phyloP scores from a whole-genome alignment of 2,113 vertebrate species.

The Gymnarchus niloticus region DNA sequence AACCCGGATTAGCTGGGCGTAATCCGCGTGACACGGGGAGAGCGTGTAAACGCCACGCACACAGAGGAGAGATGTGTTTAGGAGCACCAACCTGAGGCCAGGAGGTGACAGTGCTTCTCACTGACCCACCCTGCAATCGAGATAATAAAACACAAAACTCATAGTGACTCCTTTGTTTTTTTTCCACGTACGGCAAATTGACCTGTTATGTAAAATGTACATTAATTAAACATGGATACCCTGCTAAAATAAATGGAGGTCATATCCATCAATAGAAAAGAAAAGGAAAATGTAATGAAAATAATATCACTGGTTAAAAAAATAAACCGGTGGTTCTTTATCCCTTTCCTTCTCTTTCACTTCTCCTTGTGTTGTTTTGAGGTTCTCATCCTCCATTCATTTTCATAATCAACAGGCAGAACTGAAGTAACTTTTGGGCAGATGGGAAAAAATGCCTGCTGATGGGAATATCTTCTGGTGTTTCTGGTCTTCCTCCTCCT shows the following conservation, averaged over 20 bases:
- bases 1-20: no score
- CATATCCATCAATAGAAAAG: neutral
- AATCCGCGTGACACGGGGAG: no score
- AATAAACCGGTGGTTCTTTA: neutral
- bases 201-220: neutral
- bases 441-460: conserved; percentile 33
- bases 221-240: neutral
- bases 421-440: conserved; percentile 58
- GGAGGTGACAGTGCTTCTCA: no score
- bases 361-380: conserved; percentile 74
- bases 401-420: conserved; percentile 74
- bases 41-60: no score
- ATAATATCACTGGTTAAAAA: neutral
- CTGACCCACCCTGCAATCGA: no score
- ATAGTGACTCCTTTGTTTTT: neutral
- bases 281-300: neutral
- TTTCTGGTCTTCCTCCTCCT: conserved; percentile 54
- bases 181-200: neutral
- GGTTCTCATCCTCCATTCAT: conserved; percentile 78
- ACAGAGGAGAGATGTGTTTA: no score
- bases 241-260: neutral
- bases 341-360: conserved; percentile 52
- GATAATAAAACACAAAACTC: neutral
- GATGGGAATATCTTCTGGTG: conserved; percentile 53
- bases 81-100: no score